Conservation (phyloP, 2,113 vertebrate species). For the Pedetes capensis region DNA sequence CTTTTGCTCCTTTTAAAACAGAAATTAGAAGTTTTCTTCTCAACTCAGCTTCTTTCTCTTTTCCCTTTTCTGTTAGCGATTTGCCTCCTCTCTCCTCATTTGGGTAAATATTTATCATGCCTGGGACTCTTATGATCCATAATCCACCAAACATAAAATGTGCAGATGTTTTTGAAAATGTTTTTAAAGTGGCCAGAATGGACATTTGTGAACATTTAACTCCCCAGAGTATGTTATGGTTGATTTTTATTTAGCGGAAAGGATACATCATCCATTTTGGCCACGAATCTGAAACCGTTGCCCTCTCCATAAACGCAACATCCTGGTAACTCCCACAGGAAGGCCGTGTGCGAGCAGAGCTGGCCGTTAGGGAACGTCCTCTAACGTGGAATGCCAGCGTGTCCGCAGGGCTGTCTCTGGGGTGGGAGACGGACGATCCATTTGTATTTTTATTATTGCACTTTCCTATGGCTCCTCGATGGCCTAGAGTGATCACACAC, state of each 20-base stretch:
- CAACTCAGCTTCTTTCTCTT: background rate
- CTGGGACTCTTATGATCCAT: slow-evolving; percentile 32
- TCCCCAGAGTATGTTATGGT: slow-evolving; percentile 19
- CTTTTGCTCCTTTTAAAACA: slow-evolving; percentile 10
- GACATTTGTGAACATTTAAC: background rate
- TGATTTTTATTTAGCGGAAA: slow-evolving; percentile 50
- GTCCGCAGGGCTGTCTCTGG: background rate
- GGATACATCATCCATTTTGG: slow-evolving; percentile 9
- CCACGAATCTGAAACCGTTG: background rate
- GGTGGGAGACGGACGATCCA: background rate
- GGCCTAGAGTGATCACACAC: accelerated
- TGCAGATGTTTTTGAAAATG: slow-evolving; percentile 66
- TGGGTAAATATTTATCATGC: slow-evolving; percentile 1
- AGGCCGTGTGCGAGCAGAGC: background rate
- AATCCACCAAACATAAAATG: slow-evolving; percentile 31
- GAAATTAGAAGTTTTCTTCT: background rate
- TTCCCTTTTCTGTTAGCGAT: background rate
- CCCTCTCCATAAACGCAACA: background rate
- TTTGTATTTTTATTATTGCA: background rate
- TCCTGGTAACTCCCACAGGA: background rate
- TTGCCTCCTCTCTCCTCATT: background rate
- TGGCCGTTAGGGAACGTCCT: background rate
- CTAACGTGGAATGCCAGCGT: background rate
- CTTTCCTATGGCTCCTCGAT: background rate
- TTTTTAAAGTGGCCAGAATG: background rate